phyloP scores from a whole-genome alignment of 2,888 invertebrate species.

The Drosophila flavopinicola region DNA sequence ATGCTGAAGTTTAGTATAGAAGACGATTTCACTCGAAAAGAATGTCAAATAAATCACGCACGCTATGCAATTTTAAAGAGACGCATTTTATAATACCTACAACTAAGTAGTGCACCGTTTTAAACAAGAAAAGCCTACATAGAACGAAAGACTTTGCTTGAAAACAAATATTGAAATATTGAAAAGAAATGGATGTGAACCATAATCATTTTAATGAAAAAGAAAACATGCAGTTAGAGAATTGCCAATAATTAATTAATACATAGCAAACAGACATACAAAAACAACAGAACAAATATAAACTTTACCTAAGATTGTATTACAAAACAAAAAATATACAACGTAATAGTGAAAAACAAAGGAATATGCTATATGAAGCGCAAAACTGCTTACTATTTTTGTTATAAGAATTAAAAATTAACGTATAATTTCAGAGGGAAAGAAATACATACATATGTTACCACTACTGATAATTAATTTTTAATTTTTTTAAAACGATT shows the following conservation, averaged over 20 bases:
- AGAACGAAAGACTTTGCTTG: constrained; percentile 79
- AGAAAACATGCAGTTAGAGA: constrained; percentile 72
- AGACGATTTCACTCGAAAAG: constrained; percentile 38
- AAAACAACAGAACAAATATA: constrained; percentile 55
- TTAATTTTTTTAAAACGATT: constrained; percentile 62
- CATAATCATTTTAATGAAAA: constrained; percentile 38
- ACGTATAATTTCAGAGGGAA: constrained; percentile 16
- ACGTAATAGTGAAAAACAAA: constrained; percentile 35
- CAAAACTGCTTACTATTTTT: constrained; percentile 66
- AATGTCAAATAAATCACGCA: constrained; percentile 37
- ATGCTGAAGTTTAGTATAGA: constrained; percentile 67
- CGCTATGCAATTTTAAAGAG: constrained; percentile 65
- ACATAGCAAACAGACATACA: constrained; percentile 36
- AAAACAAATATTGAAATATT: constrained; percentile 49
- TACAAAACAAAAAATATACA: constrained; percentile 35
- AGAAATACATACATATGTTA: constrained; percentile 56
- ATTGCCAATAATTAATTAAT: constrained; percentile 77
- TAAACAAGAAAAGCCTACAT: constrained; percentile 49
- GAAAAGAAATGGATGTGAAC: constrained; percentile 36
- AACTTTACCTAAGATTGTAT: constrained; percentile 79
- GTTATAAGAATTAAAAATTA: constrained; percentile 57
- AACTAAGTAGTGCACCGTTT: constrained; percentile 68
- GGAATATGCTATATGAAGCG: constrained; percentile 39
- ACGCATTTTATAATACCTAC: constrained; percentile 60
- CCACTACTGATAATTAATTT: constrained; percentile 67